Evolutionary conservation across 2,113 vertebrate species (phyloP).

Genomic region (Ameiurus melas): DNA sequence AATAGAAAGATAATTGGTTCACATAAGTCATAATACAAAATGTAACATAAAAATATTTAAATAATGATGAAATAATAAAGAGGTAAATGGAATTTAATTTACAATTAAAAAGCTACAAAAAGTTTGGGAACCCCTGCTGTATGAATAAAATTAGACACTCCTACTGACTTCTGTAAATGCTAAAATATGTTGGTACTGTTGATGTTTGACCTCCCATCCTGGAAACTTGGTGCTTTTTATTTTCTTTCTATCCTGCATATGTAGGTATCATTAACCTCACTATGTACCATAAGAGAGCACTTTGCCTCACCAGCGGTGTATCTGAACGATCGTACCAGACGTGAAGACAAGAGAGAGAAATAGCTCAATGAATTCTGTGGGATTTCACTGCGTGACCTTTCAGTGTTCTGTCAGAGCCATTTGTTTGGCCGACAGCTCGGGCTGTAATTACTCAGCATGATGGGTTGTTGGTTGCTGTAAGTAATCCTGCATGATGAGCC

Average conservation of each 20-base stretch:
- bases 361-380: conserved; percentile 57
- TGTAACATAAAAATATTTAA: neutral
- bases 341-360: conserved; percentile 33
- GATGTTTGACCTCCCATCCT: conserved; percentile 16
- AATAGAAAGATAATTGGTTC: neutral
- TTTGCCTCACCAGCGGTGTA: conserved; percentile 27
- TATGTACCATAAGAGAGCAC: conserved; percentile 25
- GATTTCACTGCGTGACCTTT: conserved; percentile 73
- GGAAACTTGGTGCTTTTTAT: neutral
- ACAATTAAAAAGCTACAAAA: neutral
- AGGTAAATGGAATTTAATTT: neutral
- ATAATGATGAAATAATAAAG: no score
- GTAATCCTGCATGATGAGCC: conserved; percentile 61
- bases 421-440: conserved; percentile 66
- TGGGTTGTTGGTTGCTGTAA: conserved; percentile 47
- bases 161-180: neutral
- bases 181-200: conserved; percentile 5
- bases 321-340: conserved; percentile 31
- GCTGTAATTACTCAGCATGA: conserved; percentile 66
- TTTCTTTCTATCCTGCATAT: conserved; percentile 15
- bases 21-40: neutral
- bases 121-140: neutral
- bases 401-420: conserved; percentile 63
- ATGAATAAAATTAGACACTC: neutral
- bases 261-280: conserved; percentile 36